Percentiles rank a stretch among this genome's conserved stretches.
phyloP scores from a whole-genome alignment of 23 tunicate genomes.

The Aplidium turbinatum region DNA sequence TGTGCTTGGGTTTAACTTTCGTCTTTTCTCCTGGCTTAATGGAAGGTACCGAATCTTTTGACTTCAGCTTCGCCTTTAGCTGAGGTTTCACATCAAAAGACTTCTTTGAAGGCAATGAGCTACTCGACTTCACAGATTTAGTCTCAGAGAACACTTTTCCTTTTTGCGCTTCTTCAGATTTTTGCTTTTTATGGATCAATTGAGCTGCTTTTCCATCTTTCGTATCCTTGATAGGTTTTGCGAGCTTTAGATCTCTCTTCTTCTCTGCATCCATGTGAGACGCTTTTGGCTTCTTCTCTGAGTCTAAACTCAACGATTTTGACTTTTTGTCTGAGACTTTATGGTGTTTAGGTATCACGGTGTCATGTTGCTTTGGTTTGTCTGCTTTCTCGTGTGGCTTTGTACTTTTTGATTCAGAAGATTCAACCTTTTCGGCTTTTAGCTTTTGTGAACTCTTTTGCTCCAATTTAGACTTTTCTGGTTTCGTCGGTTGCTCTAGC shows the following conservation, averaged over 20 bases:
- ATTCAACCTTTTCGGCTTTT: background rate
- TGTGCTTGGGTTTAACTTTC: background rate
- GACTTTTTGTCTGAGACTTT: background rate
- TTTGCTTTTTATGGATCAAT: background rate
- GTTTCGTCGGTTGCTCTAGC: background rate
- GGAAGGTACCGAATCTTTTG: background rate
- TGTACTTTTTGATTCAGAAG: background rate
- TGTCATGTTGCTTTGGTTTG: background rate
- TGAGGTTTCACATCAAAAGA: background rate
- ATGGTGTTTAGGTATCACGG: background rate
- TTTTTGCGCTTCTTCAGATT: background rate
- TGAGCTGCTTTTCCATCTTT: background rate
- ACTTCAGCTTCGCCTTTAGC: slow-evolving; percentile 13
- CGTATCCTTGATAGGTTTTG: slow-evolving; percentile 8
- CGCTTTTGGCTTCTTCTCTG: slow-evolving; percentile 7
- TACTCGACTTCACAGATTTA: background rate
- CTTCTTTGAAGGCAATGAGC: background rate
- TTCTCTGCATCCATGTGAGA: background rate
- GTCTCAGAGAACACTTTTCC: background rate
- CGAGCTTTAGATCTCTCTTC: no score
- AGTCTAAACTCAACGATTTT: background rate
- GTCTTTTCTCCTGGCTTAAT: background rate
- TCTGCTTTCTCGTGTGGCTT: background rate
- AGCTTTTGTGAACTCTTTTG: background rate
- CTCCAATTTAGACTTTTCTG: background rate